Base-by-base conservation (phyloP, 2,888 invertebrate species). In the Heliconius ismenius region DNA sequence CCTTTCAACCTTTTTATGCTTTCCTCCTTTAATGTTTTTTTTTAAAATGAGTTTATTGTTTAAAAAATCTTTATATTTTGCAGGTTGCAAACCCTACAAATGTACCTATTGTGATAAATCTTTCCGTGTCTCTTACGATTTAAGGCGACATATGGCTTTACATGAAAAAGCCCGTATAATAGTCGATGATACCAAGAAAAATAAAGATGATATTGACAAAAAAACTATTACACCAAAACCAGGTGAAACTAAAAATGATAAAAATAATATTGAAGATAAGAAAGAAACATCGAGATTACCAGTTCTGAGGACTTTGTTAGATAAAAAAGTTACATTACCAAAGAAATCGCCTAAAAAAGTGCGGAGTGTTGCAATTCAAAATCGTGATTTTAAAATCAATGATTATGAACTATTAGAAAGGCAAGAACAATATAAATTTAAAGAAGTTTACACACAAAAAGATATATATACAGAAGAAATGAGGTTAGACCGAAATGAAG, bases 101-200 rank as follows among this genome's bases (percentile, higher is more conserved):
- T 98, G 98, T 84, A 90, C 94, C 1, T 93, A 96, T 0, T 98
- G 98, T 87, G 96, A 96, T 0, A 98, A 98, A 86, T 96, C 96
- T 39, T 98, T 98, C 92, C 95, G 98, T 9, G 97, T 97, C 0
- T 95, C 96, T 4, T 97, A 97, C 24, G 98, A 98, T 87, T 95
- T 98, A 93, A 96, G 97, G 75, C 95, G 98, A 0, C 98, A 98
- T 86, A 92, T 96, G 87, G 95, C 96, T 73, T 96, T 96, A 0
- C 98, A 98, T 88, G 91, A 91, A 70, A 91, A 91, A 73, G 80
- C 87, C 15, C 86, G 89, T n/a, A 82, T 82, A 78, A 79, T 84
- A 70, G 75, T 76, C 24, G 86, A 85, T 54, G 88, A 88, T 18
- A 83, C 82, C 21, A 88, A 87, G 87, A 95, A 96, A 73, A 96